A percentile compares a stretch with the other conserved stretches of the same genome.
These are phyloP conservation scores for Macropis europaea DNA, from an alignment of 2,888 invertebrate genomes.

Conservation along the genomic window DNA sequence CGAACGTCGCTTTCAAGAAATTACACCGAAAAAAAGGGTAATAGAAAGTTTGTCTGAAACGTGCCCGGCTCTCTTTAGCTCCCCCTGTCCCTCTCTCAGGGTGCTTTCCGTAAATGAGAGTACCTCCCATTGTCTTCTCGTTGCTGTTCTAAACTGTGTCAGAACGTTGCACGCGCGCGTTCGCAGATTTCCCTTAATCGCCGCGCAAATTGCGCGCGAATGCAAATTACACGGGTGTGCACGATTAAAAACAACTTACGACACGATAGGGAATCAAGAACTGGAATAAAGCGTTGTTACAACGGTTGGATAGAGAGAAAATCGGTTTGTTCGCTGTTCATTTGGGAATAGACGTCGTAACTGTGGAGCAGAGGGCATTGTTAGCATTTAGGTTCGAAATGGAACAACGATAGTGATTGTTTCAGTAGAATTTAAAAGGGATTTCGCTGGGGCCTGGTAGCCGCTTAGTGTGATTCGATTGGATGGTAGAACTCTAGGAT, in stretches of 20 bases:
- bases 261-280: background rate
- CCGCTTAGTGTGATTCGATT: no score
- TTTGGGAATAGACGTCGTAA: no score
- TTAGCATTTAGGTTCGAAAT: no score
- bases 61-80: background rate
- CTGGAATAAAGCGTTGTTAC: background rate
- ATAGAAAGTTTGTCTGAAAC: slow-evolving; percentile 29
- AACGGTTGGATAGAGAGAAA: background rate
- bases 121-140: slow-evolving; percentile 35
- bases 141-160: slow-evolving; percentile 32
- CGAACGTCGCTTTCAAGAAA: slow-evolving; percentile 38
- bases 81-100: background rate
- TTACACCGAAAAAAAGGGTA: slow-evolving; percentile 20
- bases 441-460: no score
- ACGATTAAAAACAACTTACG: slow-evolving; percentile 22
- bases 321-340: background rate
- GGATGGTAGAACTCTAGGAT: no score
- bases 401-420: no score
- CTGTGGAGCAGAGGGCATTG: no score
- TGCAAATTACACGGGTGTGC: slow-evolving; percentile 22
- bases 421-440: no score
- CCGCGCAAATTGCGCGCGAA: slow-evolving; percentile 29
- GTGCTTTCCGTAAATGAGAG: slow-evolving; percentile 38
- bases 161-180: slow-evolving; percentile 12
- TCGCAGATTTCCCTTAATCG: slow-evolving; percentile 30